These are phyloP conservation scores for Bembecia ichneumoniformis DNA, from an alignment of 2,888 invertebrate genomes.

Conservation along the genomic window DNA sequence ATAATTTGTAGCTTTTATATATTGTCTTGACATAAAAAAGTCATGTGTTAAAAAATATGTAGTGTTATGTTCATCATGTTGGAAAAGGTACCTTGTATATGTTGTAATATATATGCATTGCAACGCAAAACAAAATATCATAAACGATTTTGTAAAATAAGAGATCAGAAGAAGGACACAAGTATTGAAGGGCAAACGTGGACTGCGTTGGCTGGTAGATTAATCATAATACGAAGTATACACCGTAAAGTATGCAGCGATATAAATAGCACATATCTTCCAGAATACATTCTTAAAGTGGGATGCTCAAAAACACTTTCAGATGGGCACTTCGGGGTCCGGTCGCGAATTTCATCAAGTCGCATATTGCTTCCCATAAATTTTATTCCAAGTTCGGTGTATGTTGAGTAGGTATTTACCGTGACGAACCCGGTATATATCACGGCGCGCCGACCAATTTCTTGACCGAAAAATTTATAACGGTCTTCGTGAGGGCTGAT, in stretches of 20 bases:
- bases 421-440: slow-evolving; percentile 42
- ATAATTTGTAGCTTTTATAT: too few relatives aligned
- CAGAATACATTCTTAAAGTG: not conserved
- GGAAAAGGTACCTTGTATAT: too few relatives aligned
- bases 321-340: not conserved
- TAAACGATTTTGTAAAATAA: too few relatives aligned
- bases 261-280: not conserved
- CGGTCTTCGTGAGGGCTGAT: slow-evolving; percentile 36
- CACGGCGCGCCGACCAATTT: slow-evolving; percentile 50
- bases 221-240: too few relatives aligned
- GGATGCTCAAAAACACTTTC: not conserved
- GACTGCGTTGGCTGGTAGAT: too few relatives aligned
- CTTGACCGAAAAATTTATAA: slow-evolving; percentile 70
- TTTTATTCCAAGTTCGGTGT: slow-evolving; percentile 21
- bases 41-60: too few relatives aligned
- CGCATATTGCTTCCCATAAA: slow-evolving; percentile 58
- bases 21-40: too few relatives aligned
- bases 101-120: too few relatives aligned
- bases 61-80: too few relatives aligned
- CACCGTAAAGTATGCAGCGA: not conserved
- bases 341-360: slow-evolving; percentile 39
- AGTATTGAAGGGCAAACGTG: too few relatives aligned
- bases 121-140: too few relatives aligned
- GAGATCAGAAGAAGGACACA: too few relatives aligned
- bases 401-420: slow-evolving; percentile 47